phyloP scores from a whole-genome alignment of 2,888 invertebrate species.

The Sesia apiformis region DNA sequence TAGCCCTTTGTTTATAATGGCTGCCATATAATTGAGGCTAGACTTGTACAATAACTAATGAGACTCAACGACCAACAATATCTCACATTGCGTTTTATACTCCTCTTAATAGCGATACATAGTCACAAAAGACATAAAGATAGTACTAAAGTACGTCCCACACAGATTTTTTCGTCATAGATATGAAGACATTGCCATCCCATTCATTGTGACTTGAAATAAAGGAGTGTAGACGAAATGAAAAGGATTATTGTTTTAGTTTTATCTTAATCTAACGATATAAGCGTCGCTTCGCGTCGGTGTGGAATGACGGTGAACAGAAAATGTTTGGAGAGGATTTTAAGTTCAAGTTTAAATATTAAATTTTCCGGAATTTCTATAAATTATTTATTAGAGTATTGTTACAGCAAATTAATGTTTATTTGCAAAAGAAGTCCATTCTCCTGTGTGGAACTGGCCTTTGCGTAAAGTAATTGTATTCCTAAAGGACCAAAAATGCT shows the following conservation, averaged over 20 bases:
- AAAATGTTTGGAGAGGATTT: conserved; percentile 19
- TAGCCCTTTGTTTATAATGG: conserved; percentile 23
- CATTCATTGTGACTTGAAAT: conserved; percentile 54
- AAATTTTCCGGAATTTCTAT: background rate
- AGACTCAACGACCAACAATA: conserved; percentile 20
- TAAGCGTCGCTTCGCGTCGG: conserved; percentile 44
- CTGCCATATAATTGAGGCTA: conserved; percentile 20
- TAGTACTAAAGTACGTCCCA: conserved; percentile 41
- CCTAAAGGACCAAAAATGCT: too few species aligned
- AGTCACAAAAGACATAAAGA: conserved; percentile 34
- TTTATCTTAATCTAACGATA: conserved; percentile 70
- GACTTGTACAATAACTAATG: conserved; percentile 27
- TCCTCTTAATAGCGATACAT: conserved; percentile 29
- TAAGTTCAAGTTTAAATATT: background rate
- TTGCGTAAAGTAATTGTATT: too few species aligned
- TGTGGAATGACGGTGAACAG: conserved; percentile 29
- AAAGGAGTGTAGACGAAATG: conserved; percentile 55
- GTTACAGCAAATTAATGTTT: background rate
- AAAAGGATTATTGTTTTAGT: conserved; percentile 74
- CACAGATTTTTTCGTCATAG: conserved; percentile 41
- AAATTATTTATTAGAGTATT: background rate
- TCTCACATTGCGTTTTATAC: conserved; percentile 28
- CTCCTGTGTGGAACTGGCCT: too few species aligned
- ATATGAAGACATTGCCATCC: conserved; percentile 50
- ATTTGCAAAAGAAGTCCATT: background rate